These are phyloP conservation scores for Seriola aureovittata DNA, from an alignment of 2,113 vertebrate species.

Conservation along the genomic window DNA sequence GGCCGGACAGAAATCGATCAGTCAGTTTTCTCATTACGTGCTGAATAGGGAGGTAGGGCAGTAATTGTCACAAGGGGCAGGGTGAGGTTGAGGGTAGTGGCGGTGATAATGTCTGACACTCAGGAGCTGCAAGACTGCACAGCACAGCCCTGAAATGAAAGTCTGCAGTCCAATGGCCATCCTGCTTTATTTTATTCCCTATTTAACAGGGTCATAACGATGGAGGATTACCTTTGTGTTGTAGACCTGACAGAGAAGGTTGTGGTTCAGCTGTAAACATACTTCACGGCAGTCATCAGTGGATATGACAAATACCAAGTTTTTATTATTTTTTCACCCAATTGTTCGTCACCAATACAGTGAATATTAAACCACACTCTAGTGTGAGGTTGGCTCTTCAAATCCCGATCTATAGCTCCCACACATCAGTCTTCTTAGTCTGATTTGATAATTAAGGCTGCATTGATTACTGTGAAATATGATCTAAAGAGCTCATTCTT, in stretches of 20 bases:
- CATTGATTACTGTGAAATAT: constrained; percentile 68
- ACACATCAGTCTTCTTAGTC: constrained; percentile 43
- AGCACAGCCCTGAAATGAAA: constrained; percentile 72
- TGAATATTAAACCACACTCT: constrained; percentile 14
- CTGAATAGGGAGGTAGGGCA: constrained; percentile 82
- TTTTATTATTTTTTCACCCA: constrained; percentile 12
- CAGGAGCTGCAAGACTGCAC: constrained; percentile 73
- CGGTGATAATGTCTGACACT: constrained; percentile 79
- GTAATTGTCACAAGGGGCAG: constrained; percentile 84
- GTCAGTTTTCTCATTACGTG: constrained; percentile 85
- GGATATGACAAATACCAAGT: not conserved
- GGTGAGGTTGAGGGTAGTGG: constrained; percentile 81
- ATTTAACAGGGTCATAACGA: constrained; percentile 72
- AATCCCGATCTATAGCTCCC: constrained; percentile 29
- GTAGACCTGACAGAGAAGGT: constrained; percentile 36
- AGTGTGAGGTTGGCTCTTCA: constrained; percentile 23
- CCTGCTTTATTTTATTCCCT: constrained; percentile 72
- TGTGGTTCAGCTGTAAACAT: constrained; percentile 39
- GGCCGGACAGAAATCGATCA: constrained; percentile 83
- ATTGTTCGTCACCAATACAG: constrained; percentile 3
- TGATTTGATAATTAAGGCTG: constrained; percentile 68
- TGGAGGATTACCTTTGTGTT: constrained; percentile 60
- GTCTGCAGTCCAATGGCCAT: constrained; percentile 66
- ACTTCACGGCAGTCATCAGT: not conserved
- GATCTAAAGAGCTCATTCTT: constrained; percentile 61